phyloP scores from a whole-genome alignment of 1,140 invertebrate species.

The Heliconius melpomene region DNA sequence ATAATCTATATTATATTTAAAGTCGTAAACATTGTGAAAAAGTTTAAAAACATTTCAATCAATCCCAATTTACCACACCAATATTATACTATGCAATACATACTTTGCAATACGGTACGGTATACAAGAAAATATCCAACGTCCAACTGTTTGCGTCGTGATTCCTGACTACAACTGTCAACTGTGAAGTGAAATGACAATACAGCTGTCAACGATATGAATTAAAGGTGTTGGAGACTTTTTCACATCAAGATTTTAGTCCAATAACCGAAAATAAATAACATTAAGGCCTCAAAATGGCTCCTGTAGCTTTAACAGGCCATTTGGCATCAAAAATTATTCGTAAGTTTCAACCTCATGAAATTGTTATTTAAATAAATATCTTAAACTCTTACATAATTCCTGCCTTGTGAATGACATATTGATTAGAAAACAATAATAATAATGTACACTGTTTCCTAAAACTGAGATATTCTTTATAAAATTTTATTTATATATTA shows the following conservation, averaged over 20 bases:
- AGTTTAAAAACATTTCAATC: no score
- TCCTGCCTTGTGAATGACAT: slow-evolving; percentile 32
- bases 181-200: neutral
- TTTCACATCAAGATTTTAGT: neutral
- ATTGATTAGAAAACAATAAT: slow-evolving; percentile 22
- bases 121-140: no score
- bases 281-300: slow-evolving; percentile 64
- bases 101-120: no score
- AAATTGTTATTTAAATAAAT: slow-evolving; percentile 24
- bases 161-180: neutral
- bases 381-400: slow-evolving; percentile 47
- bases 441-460: slow-evolving; percentile 19
- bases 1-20: no score
- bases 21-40: no score
- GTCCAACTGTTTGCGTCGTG: no score
- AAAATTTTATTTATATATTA: slow-evolving; percentile 21
- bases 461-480: neutral
- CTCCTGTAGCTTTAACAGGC: slow-evolving; percentile 65
- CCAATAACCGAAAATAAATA: neutral
- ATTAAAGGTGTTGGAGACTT: neutral
- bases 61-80: no score
- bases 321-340: slow-evolving; percentile 65
- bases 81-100: no score
- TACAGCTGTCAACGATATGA: neutral
- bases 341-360: slow-evolving; percentile 50